Conservation (phyloP, 1,140 invertebrate genomes). For the Micrasema minimum region DNA sequence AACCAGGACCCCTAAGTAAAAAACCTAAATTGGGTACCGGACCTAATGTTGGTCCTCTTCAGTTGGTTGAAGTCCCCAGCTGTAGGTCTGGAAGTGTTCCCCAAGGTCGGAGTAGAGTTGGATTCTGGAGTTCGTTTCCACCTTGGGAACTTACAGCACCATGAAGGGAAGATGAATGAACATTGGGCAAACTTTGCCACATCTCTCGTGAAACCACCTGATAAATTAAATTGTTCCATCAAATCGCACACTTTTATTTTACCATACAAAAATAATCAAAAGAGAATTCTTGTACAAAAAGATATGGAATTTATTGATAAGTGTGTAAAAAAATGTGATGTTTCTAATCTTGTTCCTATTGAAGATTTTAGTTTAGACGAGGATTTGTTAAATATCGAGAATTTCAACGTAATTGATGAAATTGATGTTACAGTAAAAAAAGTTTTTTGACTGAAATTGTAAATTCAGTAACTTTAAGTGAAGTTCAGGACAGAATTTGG, state of each 20-base stretch:
- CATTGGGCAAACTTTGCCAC: conserved; percentile 59
- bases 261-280: conserved; percentile 57
- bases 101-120: conserved; percentile 56
- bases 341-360: conserved; percentile 9
- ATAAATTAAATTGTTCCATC: conserved; percentile 9
- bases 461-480: conserved; percentile 57
- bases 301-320: conserved; percentile 40
- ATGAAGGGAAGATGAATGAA: conserved; percentile 53
- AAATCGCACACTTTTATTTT: conserved; percentile 55
- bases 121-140: conserved; percentile 51
- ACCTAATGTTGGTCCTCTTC: conserved; percentile 47
- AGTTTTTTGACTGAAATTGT: conserved; percentile 58
- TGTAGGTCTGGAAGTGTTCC: conserved; percentile 56
- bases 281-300: conserved; percentile 55
- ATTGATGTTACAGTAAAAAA: conserved; percentile 44
- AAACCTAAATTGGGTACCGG: conserved; percentile 54
- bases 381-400: conserved; percentile 38
- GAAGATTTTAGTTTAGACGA: conserved; percentile 19
- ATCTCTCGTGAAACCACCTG: conserved; percentile 51
- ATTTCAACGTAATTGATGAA: conserved; percentile 29
- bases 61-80: conserved; percentile 57
- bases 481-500: conserved; percentile 54
- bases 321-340: neutral
- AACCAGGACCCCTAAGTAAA: conserved; percentile 59
- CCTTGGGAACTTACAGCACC: conserved; percentile 41